Evolutionary conservation across 2,888 invertebrate species (phyloP).

Genomic region (Ectemnius continuus): DNA sequence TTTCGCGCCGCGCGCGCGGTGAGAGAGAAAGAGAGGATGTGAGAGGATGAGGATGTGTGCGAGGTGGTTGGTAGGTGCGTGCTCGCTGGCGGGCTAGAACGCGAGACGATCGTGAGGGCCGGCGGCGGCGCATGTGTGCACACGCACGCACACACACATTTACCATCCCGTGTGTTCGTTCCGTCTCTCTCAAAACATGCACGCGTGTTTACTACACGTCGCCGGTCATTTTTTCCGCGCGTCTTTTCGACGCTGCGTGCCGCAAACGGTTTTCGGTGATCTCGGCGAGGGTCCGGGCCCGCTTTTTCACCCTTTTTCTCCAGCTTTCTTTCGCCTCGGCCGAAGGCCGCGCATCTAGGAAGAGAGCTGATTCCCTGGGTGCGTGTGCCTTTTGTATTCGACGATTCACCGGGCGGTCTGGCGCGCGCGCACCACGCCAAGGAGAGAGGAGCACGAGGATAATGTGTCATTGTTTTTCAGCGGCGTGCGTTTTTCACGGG

Average conservation of each 20-base stretch:
- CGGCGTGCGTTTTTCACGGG: slow-evolving; percentile 61
- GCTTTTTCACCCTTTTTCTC: background rate
- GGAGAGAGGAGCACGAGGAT: slow-evolving; percentile 28
- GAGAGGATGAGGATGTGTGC: background rate
- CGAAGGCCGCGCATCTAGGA: slow-evolving; percentile 46
- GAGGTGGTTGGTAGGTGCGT: no score
- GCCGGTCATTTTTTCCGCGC: slow-evolving; percentile 29
- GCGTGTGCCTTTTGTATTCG: slow-evolving; percentile 46
- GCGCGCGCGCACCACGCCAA: background rate
- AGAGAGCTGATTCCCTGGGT: slow-evolving; percentile 36
- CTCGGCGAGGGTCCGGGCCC: background rate
- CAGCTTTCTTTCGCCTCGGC: slow-evolving; percentile 33
- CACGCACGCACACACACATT: background rate
- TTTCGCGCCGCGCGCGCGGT: background rate
- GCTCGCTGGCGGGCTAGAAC: no score
- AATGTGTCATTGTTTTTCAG: slow-evolving; percentile 63
- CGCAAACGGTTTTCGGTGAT: slow-evolving; percentile 17
- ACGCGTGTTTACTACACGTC: slow-evolving; percentile 37
- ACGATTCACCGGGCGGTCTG: slow-evolving; percentile 29
- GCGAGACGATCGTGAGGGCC: no score
- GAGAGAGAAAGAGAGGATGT: background rate
- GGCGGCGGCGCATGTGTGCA: no score
- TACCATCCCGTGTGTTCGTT: slow-evolving; percentile 5
- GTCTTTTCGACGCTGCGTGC: background rate
- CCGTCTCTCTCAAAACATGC: slow-evolving; percentile 34